These are phyloP conservation scores for Climacteris rufus DNA, from an alignment of 2,113 vertebrate species.

Conservation along the genomic window DNA sequence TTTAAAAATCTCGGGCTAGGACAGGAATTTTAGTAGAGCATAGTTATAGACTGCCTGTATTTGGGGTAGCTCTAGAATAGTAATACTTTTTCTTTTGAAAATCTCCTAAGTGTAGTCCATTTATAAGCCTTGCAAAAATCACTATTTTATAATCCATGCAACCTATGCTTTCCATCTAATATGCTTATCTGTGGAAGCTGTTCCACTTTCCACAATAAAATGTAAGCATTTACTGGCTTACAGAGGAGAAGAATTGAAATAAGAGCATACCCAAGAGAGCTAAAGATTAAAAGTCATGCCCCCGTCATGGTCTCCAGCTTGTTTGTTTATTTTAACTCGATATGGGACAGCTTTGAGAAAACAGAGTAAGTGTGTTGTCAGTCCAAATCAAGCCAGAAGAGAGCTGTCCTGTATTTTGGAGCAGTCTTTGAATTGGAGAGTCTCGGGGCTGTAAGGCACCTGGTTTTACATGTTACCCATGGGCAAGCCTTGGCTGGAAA, in stretches of 20 bases:
- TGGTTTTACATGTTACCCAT: background rate
- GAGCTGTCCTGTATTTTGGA: background rate
- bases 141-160: background rate
- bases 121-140: background rate
- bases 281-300: background rate
- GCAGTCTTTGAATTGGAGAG: background rate
- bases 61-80: background rate
- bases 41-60: background rate
- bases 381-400: background rate
- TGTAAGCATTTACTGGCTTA: background rate
- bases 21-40: background rate
- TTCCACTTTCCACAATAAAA: background rate
- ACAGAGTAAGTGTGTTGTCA: background rate
- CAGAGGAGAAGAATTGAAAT: background rate
- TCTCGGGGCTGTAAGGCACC: background rate
- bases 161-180: background rate
- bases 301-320: background rate
- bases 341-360: background rate
- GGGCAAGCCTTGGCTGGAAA: background rate
- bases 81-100: background rate
- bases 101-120: background rate
- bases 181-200: background rate
- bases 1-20: background rate
- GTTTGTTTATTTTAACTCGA: background rate
- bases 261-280: background rate